These are phyloP conservation scores for Nephrocerus scutellatus DNA, from an alignment of 2,888 invertebrate genomes.

Conservation along the genomic window DNA sequence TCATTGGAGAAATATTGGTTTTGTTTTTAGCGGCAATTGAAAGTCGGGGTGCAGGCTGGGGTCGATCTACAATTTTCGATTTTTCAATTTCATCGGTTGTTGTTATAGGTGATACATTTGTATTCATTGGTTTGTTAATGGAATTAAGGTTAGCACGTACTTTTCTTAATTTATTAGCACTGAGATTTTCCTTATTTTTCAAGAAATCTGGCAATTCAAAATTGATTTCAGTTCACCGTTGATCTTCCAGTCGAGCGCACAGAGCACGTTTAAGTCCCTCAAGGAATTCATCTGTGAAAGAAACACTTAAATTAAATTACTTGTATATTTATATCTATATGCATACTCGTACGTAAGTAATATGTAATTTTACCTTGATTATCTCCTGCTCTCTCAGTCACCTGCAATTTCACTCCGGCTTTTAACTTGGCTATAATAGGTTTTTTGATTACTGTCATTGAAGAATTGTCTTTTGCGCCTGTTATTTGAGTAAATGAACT, in stretches of 20 bases:
- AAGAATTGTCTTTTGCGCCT: too few species aligned
- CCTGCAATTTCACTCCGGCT: constrained; percentile 59
- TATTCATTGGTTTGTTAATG: constrained; percentile 33
- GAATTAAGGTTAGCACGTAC: constrained; percentile 42
- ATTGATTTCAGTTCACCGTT: constrained; percentile 69
- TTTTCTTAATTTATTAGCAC: constrained; percentile 43
- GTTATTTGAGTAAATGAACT: too few species aligned
- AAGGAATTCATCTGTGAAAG: constrained; percentile 58
- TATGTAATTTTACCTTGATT: constrained; percentile 65
- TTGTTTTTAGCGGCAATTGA: constrained; percentile 37
- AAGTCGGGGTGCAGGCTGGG: constrained; percentile 42
- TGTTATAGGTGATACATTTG: constrained; percentile 16
- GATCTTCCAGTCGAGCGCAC: constrained; percentile 67
- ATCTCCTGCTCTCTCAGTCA: constrained; percentile 56
- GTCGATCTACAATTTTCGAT: too few species aligned
- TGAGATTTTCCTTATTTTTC: constrained; percentile 55
- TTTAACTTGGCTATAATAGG: constrained; percentile 65
- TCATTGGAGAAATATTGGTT: constrained; percentile 35
- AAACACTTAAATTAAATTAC: not conserved
- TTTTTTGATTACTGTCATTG: too few species aligned
- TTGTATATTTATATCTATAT: constrained; percentile 1
- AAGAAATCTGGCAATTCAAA: constrained; percentile 70
- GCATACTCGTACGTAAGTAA: constrained; percentile 1
- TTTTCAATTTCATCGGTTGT: too few species aligned
- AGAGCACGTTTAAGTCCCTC: constrained; percentile 69